These are phyloP conservation scores for Nannobrachium achirus DNA, from an alignment of 2,113 vertebrate genomes.

Conservation along the genomic window DNA sequence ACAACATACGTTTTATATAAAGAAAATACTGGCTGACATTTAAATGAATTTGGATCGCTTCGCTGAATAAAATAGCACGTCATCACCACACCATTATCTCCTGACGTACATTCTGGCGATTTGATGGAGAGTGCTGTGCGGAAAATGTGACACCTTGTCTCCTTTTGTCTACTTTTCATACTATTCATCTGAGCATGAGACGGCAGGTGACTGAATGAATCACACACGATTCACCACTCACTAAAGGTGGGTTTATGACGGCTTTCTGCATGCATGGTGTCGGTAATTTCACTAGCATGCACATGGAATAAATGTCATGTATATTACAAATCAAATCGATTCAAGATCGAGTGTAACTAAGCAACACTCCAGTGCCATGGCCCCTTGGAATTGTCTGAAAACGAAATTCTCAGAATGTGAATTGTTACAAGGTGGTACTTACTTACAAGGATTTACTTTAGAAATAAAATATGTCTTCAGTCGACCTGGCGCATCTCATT, in stretches of 20 bases:
- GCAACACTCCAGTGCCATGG: conserved; percentile 52
- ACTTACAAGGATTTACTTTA: neutral
- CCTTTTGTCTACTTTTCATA: neutral
- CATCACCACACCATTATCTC: neutral
- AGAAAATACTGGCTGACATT: neutral
- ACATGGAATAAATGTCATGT: conserved; percentile 27
- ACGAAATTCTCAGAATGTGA: conserved; percentile 41
- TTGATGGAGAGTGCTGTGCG: neutral
- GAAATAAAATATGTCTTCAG: conserved; percentile 1
- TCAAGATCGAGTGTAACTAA: conserved; percentile 51
- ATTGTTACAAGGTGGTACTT: conserved; percentile 31
- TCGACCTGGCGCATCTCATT: conserved; percentile 39
- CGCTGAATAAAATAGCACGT: neutral
- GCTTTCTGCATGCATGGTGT: conserved; percentile 37
- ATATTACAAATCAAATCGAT: conserved; percentile 59
- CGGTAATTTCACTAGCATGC: conserved; percentile 13
- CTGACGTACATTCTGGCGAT: neutral
- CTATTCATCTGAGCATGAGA: neutral
- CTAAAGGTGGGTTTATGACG: conserved; percentile 27
- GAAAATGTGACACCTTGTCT: conserved; percentile 14
- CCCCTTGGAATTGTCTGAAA: conserved; percentile 37
- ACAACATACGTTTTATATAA: neutral
- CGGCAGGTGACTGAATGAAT: conserved; percentile 38
- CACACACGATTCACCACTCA: conserved; percentile 42
- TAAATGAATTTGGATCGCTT: neutral